Percentiles rank a stretch among this genome's conserved stretches.
Conservation (phyloP, 2,113 vertebrate species). For the Prinia subflava region DNA sequence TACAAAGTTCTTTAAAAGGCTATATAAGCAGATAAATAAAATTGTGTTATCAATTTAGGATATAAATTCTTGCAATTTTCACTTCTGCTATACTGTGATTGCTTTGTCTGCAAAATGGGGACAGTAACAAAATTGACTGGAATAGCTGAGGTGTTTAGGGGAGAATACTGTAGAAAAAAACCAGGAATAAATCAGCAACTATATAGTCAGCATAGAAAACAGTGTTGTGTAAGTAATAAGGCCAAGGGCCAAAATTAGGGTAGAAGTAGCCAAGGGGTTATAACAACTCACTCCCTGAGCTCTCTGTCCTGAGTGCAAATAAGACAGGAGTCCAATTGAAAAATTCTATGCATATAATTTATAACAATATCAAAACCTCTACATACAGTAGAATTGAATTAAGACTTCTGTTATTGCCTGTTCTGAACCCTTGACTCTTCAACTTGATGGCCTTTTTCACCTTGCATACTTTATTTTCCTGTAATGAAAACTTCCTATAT, state of each 20-base stretch:
- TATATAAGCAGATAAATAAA: slow-evolving; percentile 4
- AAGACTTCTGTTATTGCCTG: background rate
- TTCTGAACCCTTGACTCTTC: background rate
- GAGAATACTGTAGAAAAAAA: background rate
- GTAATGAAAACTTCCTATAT: background rate
- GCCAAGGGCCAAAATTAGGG: background rate
- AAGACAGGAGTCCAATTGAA: background rate
- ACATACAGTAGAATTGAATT: background rate
- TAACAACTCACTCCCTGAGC: background rate
- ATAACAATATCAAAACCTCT: background rate
- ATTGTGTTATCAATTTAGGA: background rate
- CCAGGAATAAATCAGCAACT: background rate
- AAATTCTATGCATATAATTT: background rate
- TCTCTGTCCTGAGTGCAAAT: background rate
- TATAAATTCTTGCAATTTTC: background rate
- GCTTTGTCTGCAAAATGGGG: background rate
- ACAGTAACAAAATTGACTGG: background rate
- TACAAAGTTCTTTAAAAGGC: background rate
- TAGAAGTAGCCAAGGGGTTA: background rate
- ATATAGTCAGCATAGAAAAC: background rate
- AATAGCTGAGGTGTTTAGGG: background rate
- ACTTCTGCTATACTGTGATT: background rate
- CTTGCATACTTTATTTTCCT: background rate
- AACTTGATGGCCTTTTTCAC: background rate
- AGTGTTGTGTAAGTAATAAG: background rate